These are phyloP conservation scores for Bos indicus DNA, from an alignment of 2,113 vertebrate genomes.

Conservation along the genomic window DNA sequence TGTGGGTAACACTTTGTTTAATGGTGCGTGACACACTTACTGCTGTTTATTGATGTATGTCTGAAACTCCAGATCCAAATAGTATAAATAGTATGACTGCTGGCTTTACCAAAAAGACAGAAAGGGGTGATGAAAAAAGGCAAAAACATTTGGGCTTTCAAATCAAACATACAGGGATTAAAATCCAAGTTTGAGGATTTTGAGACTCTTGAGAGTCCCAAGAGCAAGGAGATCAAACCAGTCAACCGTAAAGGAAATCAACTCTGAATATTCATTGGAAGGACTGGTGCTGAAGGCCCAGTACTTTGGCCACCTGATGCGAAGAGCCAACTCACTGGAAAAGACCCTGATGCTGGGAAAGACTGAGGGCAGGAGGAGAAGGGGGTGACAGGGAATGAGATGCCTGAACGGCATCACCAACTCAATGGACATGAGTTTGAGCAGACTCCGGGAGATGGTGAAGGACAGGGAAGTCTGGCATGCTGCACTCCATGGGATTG, in stretches of 20 bases:
- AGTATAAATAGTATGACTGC: background rate
- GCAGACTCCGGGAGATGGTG: background rate
- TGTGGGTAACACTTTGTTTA: conserved; percentile 14
- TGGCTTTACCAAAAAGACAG: background rate
- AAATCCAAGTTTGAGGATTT: background rate
- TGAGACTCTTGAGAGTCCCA: background rate
- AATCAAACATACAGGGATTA: background rate
- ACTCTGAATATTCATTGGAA: background rate
- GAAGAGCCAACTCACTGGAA: background rate
- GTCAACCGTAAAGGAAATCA: background rate
- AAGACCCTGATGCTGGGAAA: background rate
- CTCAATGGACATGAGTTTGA: background rate
- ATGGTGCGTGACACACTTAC: background rate
- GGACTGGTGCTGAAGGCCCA: background rate
- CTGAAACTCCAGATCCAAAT: background rate
- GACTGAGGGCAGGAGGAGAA: background rate
- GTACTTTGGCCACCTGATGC: background rate
- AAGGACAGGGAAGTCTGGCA: background rate
- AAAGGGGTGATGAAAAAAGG: background rate
- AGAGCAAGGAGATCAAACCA: background rate
- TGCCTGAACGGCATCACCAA: background rate
- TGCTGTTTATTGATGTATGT: background rate
- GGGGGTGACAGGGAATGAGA: background rate
- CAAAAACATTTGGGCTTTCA: background rate
- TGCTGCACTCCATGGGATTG: background rate